Evolutionary conservation across 2,797 vertebrate genomes (phyloP), one percentile per base, ranked within the genome.

Genomic region (Crenichthys baileyi): DNA sequence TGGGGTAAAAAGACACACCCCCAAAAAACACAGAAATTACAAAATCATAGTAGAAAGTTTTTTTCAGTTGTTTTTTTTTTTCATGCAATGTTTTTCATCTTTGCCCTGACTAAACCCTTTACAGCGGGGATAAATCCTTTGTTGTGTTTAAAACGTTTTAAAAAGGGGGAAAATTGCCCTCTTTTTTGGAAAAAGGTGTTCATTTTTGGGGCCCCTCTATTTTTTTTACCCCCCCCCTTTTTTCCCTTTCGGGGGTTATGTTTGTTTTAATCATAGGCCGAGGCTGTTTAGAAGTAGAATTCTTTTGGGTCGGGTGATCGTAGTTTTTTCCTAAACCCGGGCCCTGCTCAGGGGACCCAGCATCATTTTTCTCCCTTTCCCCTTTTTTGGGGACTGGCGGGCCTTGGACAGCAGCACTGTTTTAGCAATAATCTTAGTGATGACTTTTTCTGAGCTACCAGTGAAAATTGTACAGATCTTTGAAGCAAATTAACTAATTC

Each of bases 1-100:
- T n/a, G n/a, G n/a, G n/a, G n/a, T n/a, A n/a, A n/a, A n/a, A n/a
- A n/a, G n/a, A n/a, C n/a, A n/a, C n/a, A n/a, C n/a, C n/a, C n/a
- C n/a, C n/a, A n/a, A n/a, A n/a, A n/a, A n/a, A n/a, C n/a, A n/a
- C n/a, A n/a, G n/a, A n/a, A n/a, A n/a, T n/a, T n/a, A n/a, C n/a
- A n/a, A n/a, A n/a, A n/a, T n/a, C n/a, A n/a, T n/a, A n/a, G n/a
- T n/a, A n/a, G n/a, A n/a, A n/a, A n/a, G 48, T 80, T 88, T 89
- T 89, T 81, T 77, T 63, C 77, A 68, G 70, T 81, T 85, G n/a
- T 91, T 90, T 81, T 9, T 83, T 90, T 78, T 89, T 78, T 81
- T 87, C 87, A 92, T 93, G 91, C 90, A 83, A 73, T 92, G 92
- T 93, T 80, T 80, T 80, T 92, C 90, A 92, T 92, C 81, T 79